Evolutionary conservation across 2,797 vertebrate species (phyloP).

Genomic region (Gadopsis marmoratus): DNA sequence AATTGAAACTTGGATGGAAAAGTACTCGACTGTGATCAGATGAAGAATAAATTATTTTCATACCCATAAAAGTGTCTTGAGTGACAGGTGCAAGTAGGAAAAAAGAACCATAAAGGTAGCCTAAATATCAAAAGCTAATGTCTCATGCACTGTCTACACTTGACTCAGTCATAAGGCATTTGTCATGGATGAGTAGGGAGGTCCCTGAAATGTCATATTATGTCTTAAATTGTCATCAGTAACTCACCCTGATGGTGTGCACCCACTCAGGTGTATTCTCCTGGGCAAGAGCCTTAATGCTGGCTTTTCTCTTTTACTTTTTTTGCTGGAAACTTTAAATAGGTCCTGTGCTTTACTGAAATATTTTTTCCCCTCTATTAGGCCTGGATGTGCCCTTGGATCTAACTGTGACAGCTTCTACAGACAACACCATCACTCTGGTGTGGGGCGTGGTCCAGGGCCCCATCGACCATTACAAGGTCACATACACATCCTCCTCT

Average conservation of each 20-base stretch:
- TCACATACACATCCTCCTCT: slow-evolving; percentile 92
- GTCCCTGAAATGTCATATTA: slow-evolving; percentile 14
- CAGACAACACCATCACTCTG: slow-evolving; percentile 94
- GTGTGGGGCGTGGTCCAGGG: slow-evolving; percentile 92
- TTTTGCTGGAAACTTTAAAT: not conserved
- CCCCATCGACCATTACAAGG: slow-evolving; percentile 95
- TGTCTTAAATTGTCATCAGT: not conserved
- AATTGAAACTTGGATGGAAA: slow-evolving; percentile 1
- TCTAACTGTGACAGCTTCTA: slow-evolving; percentile 93
- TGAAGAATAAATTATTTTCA: not conserved
- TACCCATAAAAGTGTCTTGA: not conserved
- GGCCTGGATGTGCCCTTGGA: slow-evolving; percentile 94
- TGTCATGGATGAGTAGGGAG: not conserved
- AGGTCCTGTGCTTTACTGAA: not conserved
- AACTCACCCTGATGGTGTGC: not conserved
- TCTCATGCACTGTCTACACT: not conserved
- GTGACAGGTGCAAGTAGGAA: not conserved
- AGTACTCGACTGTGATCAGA: not conserved
- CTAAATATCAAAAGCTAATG: slow-evolving; percentile 6
- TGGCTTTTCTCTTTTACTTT: not conserved
- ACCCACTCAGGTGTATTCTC: not conserved
- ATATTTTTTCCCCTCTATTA: slow-evolving; percentile 38
- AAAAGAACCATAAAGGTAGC: not conserved
- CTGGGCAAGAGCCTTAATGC: not conserved
- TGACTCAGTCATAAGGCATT: not conserved